phyloP scores from a whole-genome alignment of 1,140 invertebrate genomes.

The Cydia amplana region DNA sequence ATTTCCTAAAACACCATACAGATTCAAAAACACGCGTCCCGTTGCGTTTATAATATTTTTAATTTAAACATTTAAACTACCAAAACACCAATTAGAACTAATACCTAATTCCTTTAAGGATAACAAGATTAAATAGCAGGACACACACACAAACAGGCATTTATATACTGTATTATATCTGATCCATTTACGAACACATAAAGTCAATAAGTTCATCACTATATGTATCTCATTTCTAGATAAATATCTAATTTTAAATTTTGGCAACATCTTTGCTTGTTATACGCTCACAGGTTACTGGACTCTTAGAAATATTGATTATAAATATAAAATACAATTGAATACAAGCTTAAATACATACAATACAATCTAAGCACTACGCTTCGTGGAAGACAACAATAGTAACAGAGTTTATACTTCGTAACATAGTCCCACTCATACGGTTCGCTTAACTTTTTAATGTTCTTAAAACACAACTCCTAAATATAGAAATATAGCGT shows the following conservation, averaged over 20 bases:
- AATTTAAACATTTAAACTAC: slow-evolving; percentile 42
- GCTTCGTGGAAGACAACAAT: slow-evolving; percentile 68
- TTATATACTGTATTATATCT: slow-evolving; percentile 3
- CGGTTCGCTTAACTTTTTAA: slow-evolving; percentile 45
- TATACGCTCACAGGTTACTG: not conserved
- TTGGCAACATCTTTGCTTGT: not conserved
- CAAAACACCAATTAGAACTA: slow-evolving; percentile 42
- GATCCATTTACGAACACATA: slow-evolving; percentile 9
- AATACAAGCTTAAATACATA: slow-evolving; percentile 40
- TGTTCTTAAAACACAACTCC: slow-evolving; percentile 38
- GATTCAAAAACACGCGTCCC: slow-evolving; percentile 56
- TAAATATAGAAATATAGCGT: slow-evolving; percentile 55
- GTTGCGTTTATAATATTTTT: slow-evolving; percentile 48
- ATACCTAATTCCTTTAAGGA: slow-evolving; percentile 47
- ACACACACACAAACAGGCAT: slow-evolving; percentile 7
- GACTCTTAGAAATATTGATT: slow-evolving; percentile 4
- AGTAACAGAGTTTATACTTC: slow-evolving; percentile 53
- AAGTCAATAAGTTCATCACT: not conserved
- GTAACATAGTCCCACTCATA: slow-evolving; percentile 38
- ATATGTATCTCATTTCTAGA: not conserved
- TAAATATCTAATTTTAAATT: not conserved
- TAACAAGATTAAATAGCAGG: slow-evolving; percentile 37
- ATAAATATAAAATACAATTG: slow-evolving; percentile 12
- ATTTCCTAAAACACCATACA: slow-evolving; percentile 51
- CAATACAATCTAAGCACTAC: slow-evolving; percentile 40